A percentile compares a stretch with the other conserved stretches of the same genome.
Evolutionary conservation across 2,888 invertebrate genomes (phyloP).

Genomic region (Temnothorax rugatulus): DNA sequence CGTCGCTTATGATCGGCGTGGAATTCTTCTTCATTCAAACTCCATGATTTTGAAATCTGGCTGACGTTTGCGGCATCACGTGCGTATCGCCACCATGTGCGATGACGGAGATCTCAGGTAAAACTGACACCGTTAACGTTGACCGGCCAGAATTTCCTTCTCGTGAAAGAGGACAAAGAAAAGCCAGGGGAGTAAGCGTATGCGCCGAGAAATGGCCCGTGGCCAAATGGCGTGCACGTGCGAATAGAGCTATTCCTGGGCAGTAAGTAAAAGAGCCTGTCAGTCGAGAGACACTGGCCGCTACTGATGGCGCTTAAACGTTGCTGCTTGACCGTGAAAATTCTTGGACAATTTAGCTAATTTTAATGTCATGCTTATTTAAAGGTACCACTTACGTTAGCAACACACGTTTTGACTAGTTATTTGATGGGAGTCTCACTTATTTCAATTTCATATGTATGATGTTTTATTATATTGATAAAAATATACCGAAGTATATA

Average conservation of each 20-base stretch:
- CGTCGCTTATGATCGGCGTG: too few species aligned
- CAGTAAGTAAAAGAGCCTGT: constrained; percentile 65
- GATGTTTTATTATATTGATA: not conserved
- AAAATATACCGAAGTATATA: not conserved
- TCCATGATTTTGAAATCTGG: not conserved
- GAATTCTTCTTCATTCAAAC: not conserved
- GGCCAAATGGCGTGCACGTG: constrained; percentile 76
- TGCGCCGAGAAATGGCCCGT: constrained; percentile 68
- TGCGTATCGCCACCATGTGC: not conserved
- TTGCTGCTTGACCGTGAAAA: constrained; percentile 69
- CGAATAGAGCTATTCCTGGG: constrained; percentile 74
- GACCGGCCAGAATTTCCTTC: constrained; percentile 24
- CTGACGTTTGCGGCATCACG: not conserved
- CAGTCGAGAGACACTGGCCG: constrained; percentile 27
- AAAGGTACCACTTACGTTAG: not conserved
- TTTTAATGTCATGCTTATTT: not conserved
- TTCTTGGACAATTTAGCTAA: constrained; percentile 7
- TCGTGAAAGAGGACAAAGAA: constrained; percentile 62
- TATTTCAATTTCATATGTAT: not conserved
- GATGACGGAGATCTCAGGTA: constrained; percentile 24
- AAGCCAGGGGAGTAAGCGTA: constrained; percentile 16
- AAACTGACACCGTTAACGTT: constrained; percentile 43
- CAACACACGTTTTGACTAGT: not conserved
- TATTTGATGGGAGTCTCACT: not conserved
- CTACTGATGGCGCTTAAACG: constrained; percentile 69